These are phyloP conservation scores for Eupithecia pulchellata DNA, from an alignment of 2,888 invertebrate species.

Conservation along the genomic window DNA sequence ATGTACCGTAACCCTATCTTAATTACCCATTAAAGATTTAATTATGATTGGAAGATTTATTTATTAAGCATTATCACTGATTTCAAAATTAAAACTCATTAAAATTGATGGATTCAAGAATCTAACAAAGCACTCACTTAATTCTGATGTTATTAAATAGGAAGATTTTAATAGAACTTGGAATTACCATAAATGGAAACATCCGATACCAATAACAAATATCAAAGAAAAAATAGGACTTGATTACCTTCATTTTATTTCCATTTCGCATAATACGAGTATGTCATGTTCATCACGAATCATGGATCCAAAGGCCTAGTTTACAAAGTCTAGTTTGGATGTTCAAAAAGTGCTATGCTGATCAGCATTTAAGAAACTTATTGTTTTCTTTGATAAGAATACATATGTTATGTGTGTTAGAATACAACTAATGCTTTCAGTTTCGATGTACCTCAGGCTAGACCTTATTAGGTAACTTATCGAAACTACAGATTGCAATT, in stretches of 20 bases:
- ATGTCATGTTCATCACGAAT: background rate
- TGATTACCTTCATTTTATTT: too few species aligned
- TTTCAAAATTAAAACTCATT: background rate
- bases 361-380: too few species aligned
- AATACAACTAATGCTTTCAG: too few species aligned
- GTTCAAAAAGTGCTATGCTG: too few species aligned
- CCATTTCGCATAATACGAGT: too few species aligned
- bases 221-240: too few species aligned
- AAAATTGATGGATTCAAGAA: background rate
- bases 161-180: background rate
- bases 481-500: too few species aligned
- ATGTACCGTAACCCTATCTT: too few species aligned
- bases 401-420: too few species aligned
- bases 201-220: background rate
- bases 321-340: too few species aligned
- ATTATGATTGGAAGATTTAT: background rate
- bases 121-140: background rate
- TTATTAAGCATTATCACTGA: background rate
- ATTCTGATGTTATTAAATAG: background rate
- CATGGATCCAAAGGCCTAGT: background rate
- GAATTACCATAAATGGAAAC: background rate
- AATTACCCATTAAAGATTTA: background rate
- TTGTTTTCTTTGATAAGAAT: background rate
- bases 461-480: too few species aligned
- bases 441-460: too few species aligned